These are phyloP conservation scores for Drosophila picticornis DNA, from an alignment of 2,888 invertebrate species.

Conservation along the genomic window DNA sequence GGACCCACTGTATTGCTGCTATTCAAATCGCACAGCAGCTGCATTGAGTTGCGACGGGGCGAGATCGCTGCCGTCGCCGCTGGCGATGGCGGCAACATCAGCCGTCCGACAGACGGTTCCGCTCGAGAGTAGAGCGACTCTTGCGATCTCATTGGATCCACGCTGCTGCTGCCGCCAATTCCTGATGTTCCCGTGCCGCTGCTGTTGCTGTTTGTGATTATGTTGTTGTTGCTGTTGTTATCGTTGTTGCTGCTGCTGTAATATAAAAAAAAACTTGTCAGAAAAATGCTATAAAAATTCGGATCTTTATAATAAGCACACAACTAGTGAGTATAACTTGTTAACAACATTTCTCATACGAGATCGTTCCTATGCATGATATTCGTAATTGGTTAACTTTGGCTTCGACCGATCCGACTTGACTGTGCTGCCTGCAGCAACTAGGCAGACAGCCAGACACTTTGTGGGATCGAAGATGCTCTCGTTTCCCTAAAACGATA, in stretches of 20 bases:
- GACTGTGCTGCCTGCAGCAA: too few relatives aligned
- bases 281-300: too few relatives aligned
- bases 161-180: not conserved
- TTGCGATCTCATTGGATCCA: conserved; percentile 21
- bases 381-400: too few relatives aligned
- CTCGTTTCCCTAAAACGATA: too few relatives aligned
- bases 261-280: not conserved
- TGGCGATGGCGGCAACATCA: conserved; percentile 41
- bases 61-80: conserved; percentile 7
- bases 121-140: conserved; percentile 19
- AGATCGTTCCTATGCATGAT: too few relatives aligned
- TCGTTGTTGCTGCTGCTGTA: not conserved
- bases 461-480: too few relatives aligned
- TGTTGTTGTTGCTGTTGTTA: conserved; percentile 5
- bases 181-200: not conserved
- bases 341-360: too few relatives aligned
- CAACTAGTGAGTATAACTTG: too few relatives aligned
- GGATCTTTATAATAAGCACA: not conserved
- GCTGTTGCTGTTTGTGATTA: conserved; percentile 3
- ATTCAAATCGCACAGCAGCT: conserved; percentile 35
- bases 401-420: too few relatives aligned
- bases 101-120: conserved; percentile 16
- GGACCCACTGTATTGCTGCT: conserved; percentile 53
- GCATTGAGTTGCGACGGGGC: conserved; percentile 33
- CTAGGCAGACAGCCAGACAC: too few relatives aligned